Evolutionary conservation across 2,113 vertebrate genomes (phyloP).

Genomic region (Rhegmatorhina hoffmannsi): DNA sequence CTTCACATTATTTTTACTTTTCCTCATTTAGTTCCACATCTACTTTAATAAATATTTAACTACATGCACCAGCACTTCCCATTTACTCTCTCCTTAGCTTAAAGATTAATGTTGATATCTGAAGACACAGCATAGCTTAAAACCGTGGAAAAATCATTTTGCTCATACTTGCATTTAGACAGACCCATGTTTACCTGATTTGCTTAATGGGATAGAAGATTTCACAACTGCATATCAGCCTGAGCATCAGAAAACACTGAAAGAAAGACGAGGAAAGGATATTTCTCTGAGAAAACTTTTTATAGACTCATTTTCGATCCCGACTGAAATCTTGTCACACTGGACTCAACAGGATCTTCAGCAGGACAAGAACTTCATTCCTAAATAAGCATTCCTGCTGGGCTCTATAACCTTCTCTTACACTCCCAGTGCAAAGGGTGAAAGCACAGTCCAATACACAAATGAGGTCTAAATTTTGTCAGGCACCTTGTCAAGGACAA

Average conservation of each 20-base stretch:
- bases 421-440: neutral
- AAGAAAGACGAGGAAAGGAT: neutral
- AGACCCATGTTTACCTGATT: conserved; percentile 7
- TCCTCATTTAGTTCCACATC: conserved; percentile 62
- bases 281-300: neutral
- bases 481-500: neutral
- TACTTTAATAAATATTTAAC: conserved; percentile 68
- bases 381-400: neutral
- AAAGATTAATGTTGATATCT: conserved; percentile 52
- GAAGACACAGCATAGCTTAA: conserved; percentile 7
- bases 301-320: neutral
- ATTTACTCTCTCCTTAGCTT: conserved; percentile 46
- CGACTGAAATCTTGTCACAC: neutral
- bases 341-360: neutral
- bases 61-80: neutral
- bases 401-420: conserved; percentile 1
- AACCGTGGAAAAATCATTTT: conserved; percentile 15
- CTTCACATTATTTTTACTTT: conserved; percentile 67
- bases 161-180: neutral
- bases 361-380: neutral
- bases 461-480: neutral
- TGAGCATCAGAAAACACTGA: neutral
- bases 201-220: conserved; percentile 23
- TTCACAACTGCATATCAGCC: neutral
- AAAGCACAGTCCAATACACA: neutral